Evolutionary conservation across 2,113 vertebrate species (phyloP).

Genomic region (Mesoclemmys tuberculata): DNA sequence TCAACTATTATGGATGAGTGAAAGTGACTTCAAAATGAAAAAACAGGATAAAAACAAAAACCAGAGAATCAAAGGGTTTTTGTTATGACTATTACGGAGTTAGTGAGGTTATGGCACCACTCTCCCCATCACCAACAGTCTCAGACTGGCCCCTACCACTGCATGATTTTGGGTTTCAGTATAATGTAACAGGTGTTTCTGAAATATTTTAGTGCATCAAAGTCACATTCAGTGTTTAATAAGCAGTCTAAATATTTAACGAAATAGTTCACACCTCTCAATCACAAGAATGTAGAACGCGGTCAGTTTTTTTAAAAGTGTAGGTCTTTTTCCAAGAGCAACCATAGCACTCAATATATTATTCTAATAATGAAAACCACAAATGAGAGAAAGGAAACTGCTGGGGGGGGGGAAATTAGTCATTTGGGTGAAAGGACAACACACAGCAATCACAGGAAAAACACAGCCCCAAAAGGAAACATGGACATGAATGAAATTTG

Average conservation of each 20-base stretch:
- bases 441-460: conserved; percentile 70
- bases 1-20: not conserved
- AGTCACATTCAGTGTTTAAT: conserved; percentile 28
- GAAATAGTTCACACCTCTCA: conserved; percentile 45
- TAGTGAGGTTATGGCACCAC: not conserved
- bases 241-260: conserved; percentile 45
- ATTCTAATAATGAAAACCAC: conserved; percentile 76
- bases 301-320: conserved; percentile 36
- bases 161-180: conserved; percentile 21
- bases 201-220: conserved; percentile 33
- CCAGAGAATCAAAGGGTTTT: not conserved
- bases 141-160: fast-evolving
- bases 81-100: not conserved
- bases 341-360: conserved; percentile 62
- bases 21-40: not conserved
- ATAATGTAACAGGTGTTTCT: conserved; percentile 40
- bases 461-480: conserved; percentile 63
- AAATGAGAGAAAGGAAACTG: conserved; percentile 70
- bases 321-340: conserved; percentile 69
- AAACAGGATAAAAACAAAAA: not conserved
- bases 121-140: not conserved
- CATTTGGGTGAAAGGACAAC: conserved; percentile 71
- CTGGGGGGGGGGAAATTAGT: conserved; percentile 52
- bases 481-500: conserved; percentile 64
- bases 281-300: conserved; percentile 32